Percentiles rank a stretch among this genome's conserved stretches.
Evolutionary conservation across 2,113 vertebrate species (phyloP).

Genomic region (Tachycineta bicolor): DNA sequence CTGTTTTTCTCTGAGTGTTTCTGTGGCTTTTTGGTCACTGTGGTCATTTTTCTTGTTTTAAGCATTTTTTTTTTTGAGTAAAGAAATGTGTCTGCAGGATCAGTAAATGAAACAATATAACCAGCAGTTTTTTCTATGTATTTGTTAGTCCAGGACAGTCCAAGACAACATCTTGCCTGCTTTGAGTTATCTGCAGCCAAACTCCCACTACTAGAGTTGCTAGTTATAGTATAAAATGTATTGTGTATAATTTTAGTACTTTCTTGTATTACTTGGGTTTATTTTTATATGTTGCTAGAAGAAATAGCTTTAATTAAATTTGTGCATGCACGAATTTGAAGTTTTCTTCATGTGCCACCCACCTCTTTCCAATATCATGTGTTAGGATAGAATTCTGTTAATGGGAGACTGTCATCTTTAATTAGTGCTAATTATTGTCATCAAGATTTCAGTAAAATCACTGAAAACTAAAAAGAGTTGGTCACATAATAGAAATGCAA

Average conservation of each 20-base stretch:
- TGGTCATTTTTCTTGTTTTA: background rate
- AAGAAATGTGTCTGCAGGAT: background rate
- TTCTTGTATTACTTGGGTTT: background rate
- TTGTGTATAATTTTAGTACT: background rate
- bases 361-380: background rate
- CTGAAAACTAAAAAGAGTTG: background rate
- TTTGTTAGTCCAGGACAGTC: background rate
- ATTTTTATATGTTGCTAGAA: slow-evolving; percentile 3
- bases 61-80: background rate
- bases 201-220: background rate
- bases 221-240: background rate
- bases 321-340: background rate
- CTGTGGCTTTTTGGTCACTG: background rate
- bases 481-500: background rate
- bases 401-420: background rate
- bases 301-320: slow-evolving; percentile 5
- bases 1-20: background rate
- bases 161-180: background rate
- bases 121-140: background rate
- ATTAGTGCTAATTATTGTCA: background rate
- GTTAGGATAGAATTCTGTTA: background rate
- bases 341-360: background rate
- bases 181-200: background rate
- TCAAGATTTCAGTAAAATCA: background rate
- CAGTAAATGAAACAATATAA: background rate